Evolutionary conservation across 2,888 invertebrate species (phyloP).

Genomic region (Aproaerema taeniolella): DNA sequence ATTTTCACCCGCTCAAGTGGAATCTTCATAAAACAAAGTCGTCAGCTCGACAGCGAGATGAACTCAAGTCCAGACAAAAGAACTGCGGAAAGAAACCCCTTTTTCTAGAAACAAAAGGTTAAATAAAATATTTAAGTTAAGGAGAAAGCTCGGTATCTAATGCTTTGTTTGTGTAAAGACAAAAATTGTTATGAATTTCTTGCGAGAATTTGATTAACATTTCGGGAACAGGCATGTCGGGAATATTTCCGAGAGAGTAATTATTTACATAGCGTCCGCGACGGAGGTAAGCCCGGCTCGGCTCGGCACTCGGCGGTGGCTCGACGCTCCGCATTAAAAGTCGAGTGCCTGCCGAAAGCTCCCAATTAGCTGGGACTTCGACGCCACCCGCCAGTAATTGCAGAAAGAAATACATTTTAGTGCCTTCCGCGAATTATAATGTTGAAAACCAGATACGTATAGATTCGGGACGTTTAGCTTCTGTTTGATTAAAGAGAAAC

Average conservation of each 20-base stretch:
- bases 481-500: constrained; percentile 59
- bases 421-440: constrained; percentile 52
- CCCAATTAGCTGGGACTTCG: constrained; percentile 70
- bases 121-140: constrained; percentile 6
- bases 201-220: constrained; percentile 34
- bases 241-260: constrained; percentile 38
- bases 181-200: constrained; percentile 24
- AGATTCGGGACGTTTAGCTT: constrained; percentile 26
- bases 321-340: constrained; percentile 50
- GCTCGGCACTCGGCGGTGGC: constrained; percentile 20
- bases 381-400: constrained; percentile 55
- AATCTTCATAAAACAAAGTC: constrained; percentile 1
- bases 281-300: constrained; percentile 30
- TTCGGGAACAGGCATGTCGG: constrained; percentile 35
- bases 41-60: constrained; percentile 7
- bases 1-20: background rate
- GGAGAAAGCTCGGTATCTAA: constrained; percentile 2
- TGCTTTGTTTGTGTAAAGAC: constrained; percentile 8
- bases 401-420: constrained; percentile 64
- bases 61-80: constrained; percentile 4
- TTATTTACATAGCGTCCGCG: constrained; percentile 43
- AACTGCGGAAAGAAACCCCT: constrained; percentile 4
- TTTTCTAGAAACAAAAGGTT: constrained; percentile 1
- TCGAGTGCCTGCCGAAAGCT: constrained; percentile 63
- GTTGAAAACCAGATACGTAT: constrained; percentile 26